Evolutionary conservation across 2,113 vertebrate species (phyloP).

Genomic region (Tricholaema leucomelas): DNA sequence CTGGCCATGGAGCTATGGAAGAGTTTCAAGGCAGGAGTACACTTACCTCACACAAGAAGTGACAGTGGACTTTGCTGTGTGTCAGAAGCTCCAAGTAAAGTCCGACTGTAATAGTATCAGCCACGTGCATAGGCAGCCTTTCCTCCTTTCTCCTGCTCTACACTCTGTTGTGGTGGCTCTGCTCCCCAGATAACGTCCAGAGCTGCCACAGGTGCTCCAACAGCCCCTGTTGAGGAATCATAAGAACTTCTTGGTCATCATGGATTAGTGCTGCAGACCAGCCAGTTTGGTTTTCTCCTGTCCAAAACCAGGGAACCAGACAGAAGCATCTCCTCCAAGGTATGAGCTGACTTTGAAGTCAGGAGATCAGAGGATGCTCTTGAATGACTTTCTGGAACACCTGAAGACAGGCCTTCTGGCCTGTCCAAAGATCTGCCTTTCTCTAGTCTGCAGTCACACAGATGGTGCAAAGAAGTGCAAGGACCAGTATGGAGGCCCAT

Average conservation of each 20-base stretch:
- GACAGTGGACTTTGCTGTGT: not conserved
- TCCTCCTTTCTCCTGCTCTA: not conserved
- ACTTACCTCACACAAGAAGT: not conserved
- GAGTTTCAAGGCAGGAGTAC: not conserved
- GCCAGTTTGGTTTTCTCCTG: not conserved
- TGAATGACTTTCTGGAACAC: not conserved
- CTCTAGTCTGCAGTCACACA: not conserved
- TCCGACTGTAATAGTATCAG: not conserved
- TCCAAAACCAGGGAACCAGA: not conserved
- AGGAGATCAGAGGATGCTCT: not conserved
- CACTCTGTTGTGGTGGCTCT: fast-evolving
- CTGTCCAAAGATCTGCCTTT: not conserved
- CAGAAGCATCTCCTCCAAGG: not conserved
- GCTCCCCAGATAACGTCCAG: not conserved
- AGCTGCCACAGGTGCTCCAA: not conserved
- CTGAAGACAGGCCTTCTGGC: not conserved
- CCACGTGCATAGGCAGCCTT: not conserved
- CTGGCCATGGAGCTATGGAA: not conserved
- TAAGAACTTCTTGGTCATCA: not conserved
- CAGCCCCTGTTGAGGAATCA: not conserved
- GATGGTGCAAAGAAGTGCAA: not conserved
- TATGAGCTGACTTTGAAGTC: not conserved
- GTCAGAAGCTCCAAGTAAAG: not conserved
- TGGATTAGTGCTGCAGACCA: fast-evolving
- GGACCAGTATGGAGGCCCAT: not conserved